Evolutionary conservation across 1,140 invertebrate genomes (phyloP).

Genomic region (Sarcophaga peregrina): DNA sequence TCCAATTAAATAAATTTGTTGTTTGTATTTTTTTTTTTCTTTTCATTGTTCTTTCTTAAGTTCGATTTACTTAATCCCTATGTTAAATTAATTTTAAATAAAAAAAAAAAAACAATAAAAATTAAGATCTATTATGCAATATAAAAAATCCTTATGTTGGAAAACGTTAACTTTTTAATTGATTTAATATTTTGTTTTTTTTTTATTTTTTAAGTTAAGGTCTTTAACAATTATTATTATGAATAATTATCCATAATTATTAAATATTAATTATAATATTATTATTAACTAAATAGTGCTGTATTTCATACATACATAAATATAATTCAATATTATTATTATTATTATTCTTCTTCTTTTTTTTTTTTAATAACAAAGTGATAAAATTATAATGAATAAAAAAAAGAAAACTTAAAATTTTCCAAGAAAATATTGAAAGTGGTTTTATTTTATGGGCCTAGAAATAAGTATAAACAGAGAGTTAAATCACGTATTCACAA

Average conservation of each 20-base stretch:
- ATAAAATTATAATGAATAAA: slow-evolving; percentile 35
- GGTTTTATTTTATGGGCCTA: not conserved
- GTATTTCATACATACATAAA: not conserved
- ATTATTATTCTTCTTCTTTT: too few relatives aligned
- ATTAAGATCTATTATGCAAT: too few relatives aligned
- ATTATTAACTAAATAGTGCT: not conserved
- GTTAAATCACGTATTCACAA: too few relatives aligned
- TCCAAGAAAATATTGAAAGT: not conserved
- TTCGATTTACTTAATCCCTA: not conserved
- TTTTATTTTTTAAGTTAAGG: too few relatives aligned
- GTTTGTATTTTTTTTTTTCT: not conserved
- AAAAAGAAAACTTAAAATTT: slow-evolving; percentile 33
- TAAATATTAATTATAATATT: not conserved
- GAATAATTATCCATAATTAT: not conserved
- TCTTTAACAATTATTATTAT: not conserved
- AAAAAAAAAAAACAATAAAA: too few relatives aligned
- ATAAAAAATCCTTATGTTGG: too few relatives aligned
- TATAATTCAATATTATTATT: too few relatives aligned
- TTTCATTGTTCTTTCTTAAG: slow-evolving; percentile 1
- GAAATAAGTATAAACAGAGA: too few relatives aligned
- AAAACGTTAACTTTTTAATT: too few relatives aligned
- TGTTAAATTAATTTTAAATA: slow-evolving; percentile 3
- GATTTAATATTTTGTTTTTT: too few relatives aligned
- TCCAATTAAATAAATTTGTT: not conserved
- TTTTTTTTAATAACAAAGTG: slow-evolving; percentile 31